Conservation (phyloP, 2,888 invertebrate genomes). For the Chloromyia formosa region DNA sequence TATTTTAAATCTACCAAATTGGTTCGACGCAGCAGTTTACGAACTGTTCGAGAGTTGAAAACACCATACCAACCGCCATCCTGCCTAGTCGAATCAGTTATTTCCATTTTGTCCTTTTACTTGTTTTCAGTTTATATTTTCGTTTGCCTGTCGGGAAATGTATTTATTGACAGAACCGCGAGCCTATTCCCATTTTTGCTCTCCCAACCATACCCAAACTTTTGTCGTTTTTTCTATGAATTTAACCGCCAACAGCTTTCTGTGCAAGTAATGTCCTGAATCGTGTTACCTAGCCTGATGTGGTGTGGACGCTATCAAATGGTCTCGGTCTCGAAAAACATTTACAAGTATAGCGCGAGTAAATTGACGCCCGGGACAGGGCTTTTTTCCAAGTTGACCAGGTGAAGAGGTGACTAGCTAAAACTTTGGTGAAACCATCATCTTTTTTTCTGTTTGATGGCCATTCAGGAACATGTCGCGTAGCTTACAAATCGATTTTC, state of each 20-base stretch:
- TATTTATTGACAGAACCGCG: conserved; percentile 22
- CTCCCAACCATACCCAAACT: neutral
- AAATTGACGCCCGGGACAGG: neutral
- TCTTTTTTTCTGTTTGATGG: neutral
- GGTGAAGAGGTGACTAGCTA: neutral
- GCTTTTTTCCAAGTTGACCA: neutral
- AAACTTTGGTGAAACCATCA: neutral
- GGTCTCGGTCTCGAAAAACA: neutral
- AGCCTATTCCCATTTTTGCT: neutral
- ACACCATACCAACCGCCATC: too few relatives aligned
- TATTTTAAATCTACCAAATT: too few relatives aligned
- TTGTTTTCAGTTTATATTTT: conserved; percentile 16
- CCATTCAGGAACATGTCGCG: conserved; percentile 15
- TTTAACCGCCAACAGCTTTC: neutral
- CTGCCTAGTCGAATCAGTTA: neutral
- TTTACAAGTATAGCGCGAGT: neutral
- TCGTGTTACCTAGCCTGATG: neutral
- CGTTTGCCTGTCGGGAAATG: conserved; percentile 22
- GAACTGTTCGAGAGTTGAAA: too few relatives aligned
- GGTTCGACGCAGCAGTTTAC: too few relatives aligned
- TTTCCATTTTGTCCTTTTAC: neutral
- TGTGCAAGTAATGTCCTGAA: neutral
- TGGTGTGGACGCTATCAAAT: neutral
- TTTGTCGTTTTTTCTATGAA: neutral
- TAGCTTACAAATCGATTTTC: conserved; percentile 32